Base-by-base conservation (phyloP, 1,140 invertebrate species). In the Nylanderia fulva region DNA sequence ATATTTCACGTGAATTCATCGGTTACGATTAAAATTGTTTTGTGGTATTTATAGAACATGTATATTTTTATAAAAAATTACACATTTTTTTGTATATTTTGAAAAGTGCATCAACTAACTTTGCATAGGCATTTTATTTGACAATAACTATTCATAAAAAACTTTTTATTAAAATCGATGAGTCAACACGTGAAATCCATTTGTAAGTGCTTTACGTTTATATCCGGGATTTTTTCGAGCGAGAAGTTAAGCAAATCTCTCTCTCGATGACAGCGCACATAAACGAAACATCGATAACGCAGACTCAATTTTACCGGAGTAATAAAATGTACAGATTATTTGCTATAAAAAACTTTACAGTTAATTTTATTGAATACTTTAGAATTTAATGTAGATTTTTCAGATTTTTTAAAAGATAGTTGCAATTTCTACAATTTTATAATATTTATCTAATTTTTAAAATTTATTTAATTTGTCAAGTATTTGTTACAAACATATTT, bases 161-260 rank as follows among this genome's bases (percentile, higher is more conserved):
- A 48, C 15, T 5, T 48, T 48, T 9, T 0, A 48, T 45, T 48
- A 15, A 18, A 48, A 48, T 48, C 13, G 13, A 48, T 48, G 45
- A 48, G 4, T 48, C 45, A 48, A 48, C 13, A 18, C 8, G 3
- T 48, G 45, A 4, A 48, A 48, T 48, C 45, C 15, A 48, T 15
- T 48, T 48, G 54, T 79, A 79, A 85, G 75, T 42, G 56, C 21
- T 85, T 80, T 71, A 85, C 33, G 27, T 18, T 63, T 56, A 8
- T 48, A 36, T 13, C 24, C 24, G 7, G 36, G 8, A 54, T 80
- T 77, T 21, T 48, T 79, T 39, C 27, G 39, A 21, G 9, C 29
- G 27, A 18, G 39, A 63, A n/a, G 13, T 8, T 66, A 52, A 66
- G 29, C 13, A 21, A 39, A 77, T 77, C n/a, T n/a, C n/a, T n/a